phyloP scores from a whole-genome alignment of 2,797 vertebrate genomes.

The Glossophaga mutica region DNA sequence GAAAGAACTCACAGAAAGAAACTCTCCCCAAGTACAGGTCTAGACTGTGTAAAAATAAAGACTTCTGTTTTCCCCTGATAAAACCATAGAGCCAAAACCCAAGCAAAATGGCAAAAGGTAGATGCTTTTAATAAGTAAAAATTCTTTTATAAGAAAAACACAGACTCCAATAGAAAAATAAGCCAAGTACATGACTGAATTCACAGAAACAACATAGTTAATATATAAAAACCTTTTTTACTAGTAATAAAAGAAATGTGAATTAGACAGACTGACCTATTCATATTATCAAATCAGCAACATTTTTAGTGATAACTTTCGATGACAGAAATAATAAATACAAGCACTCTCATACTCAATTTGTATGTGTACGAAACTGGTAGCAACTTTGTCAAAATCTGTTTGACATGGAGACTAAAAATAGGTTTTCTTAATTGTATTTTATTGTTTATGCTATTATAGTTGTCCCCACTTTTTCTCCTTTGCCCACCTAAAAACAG shows the following conservation, averaged over 20 bases:
- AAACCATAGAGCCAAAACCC: not conserved
- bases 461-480: not conserved
- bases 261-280: not conserved
- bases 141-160: not conserved
- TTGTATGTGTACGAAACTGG: not conserved
- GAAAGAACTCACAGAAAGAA: constrained; percentile 2
- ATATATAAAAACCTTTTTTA: not conserved
- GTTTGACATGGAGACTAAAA: not conserved
- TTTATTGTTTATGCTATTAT: not conserved
- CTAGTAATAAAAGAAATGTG: not conserved
- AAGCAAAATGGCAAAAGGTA: not conserved
- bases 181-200: not conserved
- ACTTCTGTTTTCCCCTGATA: not conserved
- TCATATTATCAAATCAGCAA: not conserved
- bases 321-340: not conserved
- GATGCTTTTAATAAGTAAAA: constrained; percentile 1
- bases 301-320: not conserved
- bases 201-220: not conserved
- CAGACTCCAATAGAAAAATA: not conserved
- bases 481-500: not conserved
- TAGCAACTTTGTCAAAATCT: not conserved
- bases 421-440: not conserved
- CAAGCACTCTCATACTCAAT: not conserved
- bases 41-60: not conserved
- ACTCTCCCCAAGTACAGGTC: not conserved